Evolutionary conservation across 2,797 vertebrate species (phyloP).

Genomic region (Harpagifer antarcticus): DNA sequence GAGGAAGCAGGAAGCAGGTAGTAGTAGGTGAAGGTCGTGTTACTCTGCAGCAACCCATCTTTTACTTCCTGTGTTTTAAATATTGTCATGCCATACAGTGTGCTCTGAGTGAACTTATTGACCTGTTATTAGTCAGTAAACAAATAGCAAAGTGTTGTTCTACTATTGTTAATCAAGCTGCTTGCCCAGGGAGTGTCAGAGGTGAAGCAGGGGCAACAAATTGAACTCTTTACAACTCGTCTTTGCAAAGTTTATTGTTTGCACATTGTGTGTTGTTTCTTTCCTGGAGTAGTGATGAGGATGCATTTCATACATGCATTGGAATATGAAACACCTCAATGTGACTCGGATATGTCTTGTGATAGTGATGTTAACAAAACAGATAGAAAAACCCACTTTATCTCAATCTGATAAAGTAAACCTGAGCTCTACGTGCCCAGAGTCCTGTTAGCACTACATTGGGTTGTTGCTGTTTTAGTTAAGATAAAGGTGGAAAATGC

Average conservation of each 20-base stretch:
- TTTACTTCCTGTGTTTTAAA: constrained; percentile 24
- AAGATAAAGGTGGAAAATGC: neutral
- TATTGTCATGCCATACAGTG: neutral
- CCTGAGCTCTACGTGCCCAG: constrained; percentile 36
- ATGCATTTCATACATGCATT: constrained; percentile 22
- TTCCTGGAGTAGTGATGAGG: constrained; percentile 7
- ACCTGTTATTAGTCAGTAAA: constrained; percentile 1
- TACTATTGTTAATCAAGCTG: constrained; percentile 8
- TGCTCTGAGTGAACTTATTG: neutral
- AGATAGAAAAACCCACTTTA: constrained; percentile 50
- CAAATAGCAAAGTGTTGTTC: neutral
- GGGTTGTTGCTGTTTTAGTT: constrained; percentile 17
- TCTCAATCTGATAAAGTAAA: constrained; percentile 71
- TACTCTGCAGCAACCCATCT: neutral
- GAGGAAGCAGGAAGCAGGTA: constrained; percentile 7
- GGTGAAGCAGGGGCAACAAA: neutral
- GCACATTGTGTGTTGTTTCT: constrained; percentile 5
- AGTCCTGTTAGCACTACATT: constrained; percentile 11
- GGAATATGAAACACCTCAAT: constrained; percentile 15
- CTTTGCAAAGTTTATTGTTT: neutral
- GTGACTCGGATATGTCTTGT: constrained; percentile 30
- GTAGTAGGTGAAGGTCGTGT: constrained; percentile 1
- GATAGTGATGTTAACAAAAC: constrained; percentile 61
- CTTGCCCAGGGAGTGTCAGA: constrained; percentile 14
- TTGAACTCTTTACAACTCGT: neutral